Percentiles rank a stretch among this genome's conserved stretches.
Conservation (phyloP, 2,888 invertebrate species). For the Himalopsyche kuldschensis region DNA sequence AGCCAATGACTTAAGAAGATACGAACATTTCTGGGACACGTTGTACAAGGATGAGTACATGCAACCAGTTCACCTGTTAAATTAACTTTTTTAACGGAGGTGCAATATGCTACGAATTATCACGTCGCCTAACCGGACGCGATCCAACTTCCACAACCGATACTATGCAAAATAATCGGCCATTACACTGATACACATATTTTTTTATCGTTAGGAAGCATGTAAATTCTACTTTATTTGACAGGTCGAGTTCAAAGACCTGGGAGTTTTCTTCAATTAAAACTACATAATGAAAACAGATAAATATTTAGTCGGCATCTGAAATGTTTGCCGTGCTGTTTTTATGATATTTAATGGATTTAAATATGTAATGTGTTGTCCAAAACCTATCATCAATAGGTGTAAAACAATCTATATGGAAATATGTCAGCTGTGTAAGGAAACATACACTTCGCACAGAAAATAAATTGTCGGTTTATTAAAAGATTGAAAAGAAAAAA, state of each 20-base stretch:
- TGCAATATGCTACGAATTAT: slow-evolving; percentile 14
- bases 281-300: neutral
- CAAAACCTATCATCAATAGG: too few species aligned
- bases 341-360: too few species aligned
- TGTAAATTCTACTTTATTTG: neutral
- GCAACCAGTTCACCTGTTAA: neutral
- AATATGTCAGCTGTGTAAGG: too few species aligned
- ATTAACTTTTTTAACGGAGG: slow-evolving; percentile 7
- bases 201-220: neutral
- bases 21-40: neutral
- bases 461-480: too few species aligned
- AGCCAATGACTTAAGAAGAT: too few species aligned
- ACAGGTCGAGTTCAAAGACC: neutral
- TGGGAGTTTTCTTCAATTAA: neutral
- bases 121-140: neutral
- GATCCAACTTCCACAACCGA: neutral
- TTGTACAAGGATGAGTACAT: neutral
- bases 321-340: too few species aligned
- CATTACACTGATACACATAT: neutral
- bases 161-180: neutral
- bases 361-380: too few species aligned
- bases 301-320: too few species aligned
- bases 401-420: too few species aligned
- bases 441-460: too few species aligned
- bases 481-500: too few species aligned